Conservation (phyloP, 2,797 vertebrate genomes). For the Brotogeris chrysoptera region DNA sequence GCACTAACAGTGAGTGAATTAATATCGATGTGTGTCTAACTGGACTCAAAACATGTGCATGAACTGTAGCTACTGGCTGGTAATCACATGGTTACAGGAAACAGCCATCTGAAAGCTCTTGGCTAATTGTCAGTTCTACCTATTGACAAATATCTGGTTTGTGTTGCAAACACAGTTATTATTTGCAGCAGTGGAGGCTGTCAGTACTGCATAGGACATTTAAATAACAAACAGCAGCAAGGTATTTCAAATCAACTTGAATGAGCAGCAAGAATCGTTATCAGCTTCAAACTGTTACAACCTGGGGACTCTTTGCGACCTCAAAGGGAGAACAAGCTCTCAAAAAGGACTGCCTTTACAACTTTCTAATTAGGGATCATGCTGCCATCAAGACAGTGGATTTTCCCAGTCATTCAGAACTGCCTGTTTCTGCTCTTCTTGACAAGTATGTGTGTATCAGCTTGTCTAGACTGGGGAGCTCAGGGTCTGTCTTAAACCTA, state of each 20-base stretch:
- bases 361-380: neutral
- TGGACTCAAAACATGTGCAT: neutral
- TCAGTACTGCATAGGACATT: neutral
- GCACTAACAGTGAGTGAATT: neutral
- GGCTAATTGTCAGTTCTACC: neutral
- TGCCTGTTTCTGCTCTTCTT: neutral
- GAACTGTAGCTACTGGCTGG: neutral
- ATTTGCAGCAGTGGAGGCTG: neutral
- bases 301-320: neutral
- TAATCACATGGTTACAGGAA: neutral
- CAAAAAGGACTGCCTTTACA: neutral
- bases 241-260: neutral
- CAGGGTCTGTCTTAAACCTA: neutral
- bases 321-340: neutral
- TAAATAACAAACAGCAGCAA: neutral
- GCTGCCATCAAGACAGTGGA: neutral
- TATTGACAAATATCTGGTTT: neutral
- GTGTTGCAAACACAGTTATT: neutral
- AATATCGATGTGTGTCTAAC: neutral
- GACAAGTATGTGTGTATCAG: accelerated
- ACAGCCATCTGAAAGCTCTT: neutral
- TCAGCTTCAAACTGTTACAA: neutral
- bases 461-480: neutral
- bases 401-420: neutral
- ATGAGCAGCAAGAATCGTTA: neutral